These are phyloP conservation scores for Halictus ligatus DNA, from an alignment of 2,888 invertebrate species.

Conservation along the genomic window DNA sequence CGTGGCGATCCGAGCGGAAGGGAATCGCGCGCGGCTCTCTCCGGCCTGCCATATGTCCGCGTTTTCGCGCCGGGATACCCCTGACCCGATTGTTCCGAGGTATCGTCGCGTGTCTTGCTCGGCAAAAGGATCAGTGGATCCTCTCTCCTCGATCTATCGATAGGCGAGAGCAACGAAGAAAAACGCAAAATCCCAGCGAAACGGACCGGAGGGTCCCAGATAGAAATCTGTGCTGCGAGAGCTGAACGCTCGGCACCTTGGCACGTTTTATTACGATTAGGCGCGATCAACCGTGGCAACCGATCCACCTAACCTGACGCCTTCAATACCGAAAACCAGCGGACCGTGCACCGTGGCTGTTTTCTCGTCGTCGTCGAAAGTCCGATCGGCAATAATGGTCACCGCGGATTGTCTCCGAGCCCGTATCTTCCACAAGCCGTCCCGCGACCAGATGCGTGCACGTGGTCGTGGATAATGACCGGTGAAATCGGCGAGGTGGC, in stretches of 20 bases:
- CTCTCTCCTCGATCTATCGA: conserved; percentile 18
- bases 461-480: conserved; percentile 63
- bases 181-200: neutral
- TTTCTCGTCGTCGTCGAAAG: conserved; percentile 72
- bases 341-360: conserved; percentile 75
- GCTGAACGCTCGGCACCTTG: conserved; percentile 81
- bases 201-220: conserved; percentile 57
- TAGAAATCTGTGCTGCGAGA: conserved; percentile 81
- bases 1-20: conserved; percentile 61
- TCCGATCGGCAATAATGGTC: conserved; percentile 37
- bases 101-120: conserved; percentile 66
- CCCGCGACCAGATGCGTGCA: conserved; percentile 45
- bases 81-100: conserved; percentile 63
- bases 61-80: conserved; percentile 66
- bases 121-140: neutral
- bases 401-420: conserved; percentile 54
- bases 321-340: conserved; percentile 76
- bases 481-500: conserved; percentile 63
- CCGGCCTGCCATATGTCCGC: conserved; percentile 74
- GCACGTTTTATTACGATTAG: conserved; percentile 84
- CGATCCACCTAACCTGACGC: conserved; percentile 68
- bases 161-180: conserved; percentile 9
- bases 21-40: conserved; percentile 38
- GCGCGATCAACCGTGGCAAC: conserved; percentile 81
- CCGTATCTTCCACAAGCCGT: conserved; percentile 39